Base-by-base conservation (phyloP, 2,113 vertebrate species). In the Agapornis roseicollis region DNA sequence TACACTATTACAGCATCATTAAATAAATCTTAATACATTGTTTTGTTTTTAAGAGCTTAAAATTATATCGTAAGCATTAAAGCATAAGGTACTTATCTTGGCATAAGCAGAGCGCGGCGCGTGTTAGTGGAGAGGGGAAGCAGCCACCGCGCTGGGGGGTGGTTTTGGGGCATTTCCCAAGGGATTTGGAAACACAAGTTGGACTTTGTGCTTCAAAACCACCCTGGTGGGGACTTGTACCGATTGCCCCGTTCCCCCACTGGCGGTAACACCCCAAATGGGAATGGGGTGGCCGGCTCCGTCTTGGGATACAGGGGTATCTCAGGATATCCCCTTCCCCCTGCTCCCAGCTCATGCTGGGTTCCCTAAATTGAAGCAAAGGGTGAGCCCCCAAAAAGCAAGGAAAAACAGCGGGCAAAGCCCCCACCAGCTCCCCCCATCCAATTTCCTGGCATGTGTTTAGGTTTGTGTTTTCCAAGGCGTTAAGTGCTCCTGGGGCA, bases 11-110 rank as follows among this genome's bases (percentile, higher is more conserved):
- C 46, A 95, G 92, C 95, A 63, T 93, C 96, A 86, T 96, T 90
- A 96, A 95, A 94, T 93, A 89, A 96, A 94, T 87, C 82, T 71
- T 89, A 86, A 93, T 93, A 93, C 95, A 77, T 71, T 88, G 53
- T 23, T 65, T 77, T 80, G 35, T 41, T 81, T 83, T 94, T 91
- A 97, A 97, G 96, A 97, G 96, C 77, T 79, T 94, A 90, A 93
- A 95, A 96, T 29, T 61, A 89, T 78, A 89, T 56, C 3, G 31
- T 96, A 85, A 97, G 97, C 85, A 68, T 96, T 91, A 93, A 96
- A 97, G 97, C 91, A 28, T 53, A 88, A 94, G 84, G 68, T 90
- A 94, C 86, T 49, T 93, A 73, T 96, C 94, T 88, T 79, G 86
- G 80, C 84, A 63, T 80, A 63, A 91, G 80, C 85, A 93, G 72